These are phyloP conservation scores for Champsocephalus esox DNA, from an alignment of 2,797 vertebrate genomes.

Conservation along the genomic window DNA sequence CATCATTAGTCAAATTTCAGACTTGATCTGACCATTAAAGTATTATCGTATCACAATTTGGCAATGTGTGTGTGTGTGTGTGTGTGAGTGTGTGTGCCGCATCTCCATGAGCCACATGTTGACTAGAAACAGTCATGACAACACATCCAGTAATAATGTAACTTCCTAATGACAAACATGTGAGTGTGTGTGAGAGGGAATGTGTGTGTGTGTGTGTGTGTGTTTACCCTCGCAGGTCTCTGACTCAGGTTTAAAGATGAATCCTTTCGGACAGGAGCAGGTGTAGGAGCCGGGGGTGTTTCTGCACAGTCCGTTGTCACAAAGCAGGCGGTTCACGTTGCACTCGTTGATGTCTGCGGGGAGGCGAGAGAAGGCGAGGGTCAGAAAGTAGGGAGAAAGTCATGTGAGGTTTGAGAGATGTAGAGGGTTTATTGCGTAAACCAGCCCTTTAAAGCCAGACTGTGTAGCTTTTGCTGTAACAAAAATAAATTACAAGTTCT, in stretches of 20 bases:
- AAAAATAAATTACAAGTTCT: background rate
- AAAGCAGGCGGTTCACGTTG: conserved; percentile 92
- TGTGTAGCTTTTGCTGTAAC: background rate
- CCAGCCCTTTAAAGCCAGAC: background rate
- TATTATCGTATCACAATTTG: no score
- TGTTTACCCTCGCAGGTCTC: conserved; percentile 88
- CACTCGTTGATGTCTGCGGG: conserved; percentile 95
- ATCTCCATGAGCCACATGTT: conserved; percentile 37
- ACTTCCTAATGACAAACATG: conserved; percentile 10
- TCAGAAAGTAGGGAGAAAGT: background rate
- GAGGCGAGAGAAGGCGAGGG: background rate
- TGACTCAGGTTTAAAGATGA: conserved; percentile 86
- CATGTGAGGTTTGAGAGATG: background rate
- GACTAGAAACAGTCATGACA: conserved; percentile 41
- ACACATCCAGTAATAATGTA: conserved; percentile 55
- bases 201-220: background rate
- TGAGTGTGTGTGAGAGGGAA: background rate
- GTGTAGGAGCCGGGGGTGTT: conserved; percentile 97
- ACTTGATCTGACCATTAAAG: no score
- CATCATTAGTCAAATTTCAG: no score
- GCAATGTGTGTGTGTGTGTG: no score
- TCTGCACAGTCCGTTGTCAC: conserved; percentile 95
- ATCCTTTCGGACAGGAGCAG: conserved; percentile 90
- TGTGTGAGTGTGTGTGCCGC: background rate
- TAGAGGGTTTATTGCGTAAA: background rate